Base-by-base conservation (phyloP, 2,888 invertebrate genomes). In the Neoaliturus tenellus region DNA sequence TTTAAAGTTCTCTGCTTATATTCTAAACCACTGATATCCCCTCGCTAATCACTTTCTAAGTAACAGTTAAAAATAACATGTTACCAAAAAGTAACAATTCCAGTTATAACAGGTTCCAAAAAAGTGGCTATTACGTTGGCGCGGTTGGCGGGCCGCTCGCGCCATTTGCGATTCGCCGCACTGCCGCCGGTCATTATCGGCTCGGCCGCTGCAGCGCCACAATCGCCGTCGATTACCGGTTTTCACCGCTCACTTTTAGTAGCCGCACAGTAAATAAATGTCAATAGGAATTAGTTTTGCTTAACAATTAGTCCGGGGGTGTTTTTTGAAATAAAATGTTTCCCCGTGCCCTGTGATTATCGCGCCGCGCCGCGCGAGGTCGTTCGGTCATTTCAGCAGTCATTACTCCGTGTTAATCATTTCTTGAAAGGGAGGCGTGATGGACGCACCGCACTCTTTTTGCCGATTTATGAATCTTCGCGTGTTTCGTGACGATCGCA, bases 251-350 rank as follows among this genome's bases (percentile, higher is more conserved):
- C 62, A 62, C 62, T 62, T 41, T 39, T n/a, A 28, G 73, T 75
- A 48, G 73, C 73, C 28, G 28, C 5, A 51, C 78, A 78, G 78
- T 78, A 78, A 78, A 78, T 78, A 78, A 78, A 78, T 78, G 78
- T 78, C 78, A 78, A 78, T 78, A 78, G 33, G 78, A 55, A 78
- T 78, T 78, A 78, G 78, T 78, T 78, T 78, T 78, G 78, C 78
- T 78, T 55, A 55, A 78, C 78, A 78, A 78, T 78, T 78, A 78
- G 78, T 55, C 51, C 20, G 55, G 55, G 20, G 55, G 5, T 5
- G 20, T 55, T 75, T 75, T 78, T 78, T 78, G 78, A 78, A 78
- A 78, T 78, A 78, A 78, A 78, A 78, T 78, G 78, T 48, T 55
- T 35, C n/a, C 35, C 35, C 28, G 20, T 10, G 78, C 55, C 78